Conservation (phyloP, 2,888 invertebrate genomes). For the Elgonia sp. region DNA sequence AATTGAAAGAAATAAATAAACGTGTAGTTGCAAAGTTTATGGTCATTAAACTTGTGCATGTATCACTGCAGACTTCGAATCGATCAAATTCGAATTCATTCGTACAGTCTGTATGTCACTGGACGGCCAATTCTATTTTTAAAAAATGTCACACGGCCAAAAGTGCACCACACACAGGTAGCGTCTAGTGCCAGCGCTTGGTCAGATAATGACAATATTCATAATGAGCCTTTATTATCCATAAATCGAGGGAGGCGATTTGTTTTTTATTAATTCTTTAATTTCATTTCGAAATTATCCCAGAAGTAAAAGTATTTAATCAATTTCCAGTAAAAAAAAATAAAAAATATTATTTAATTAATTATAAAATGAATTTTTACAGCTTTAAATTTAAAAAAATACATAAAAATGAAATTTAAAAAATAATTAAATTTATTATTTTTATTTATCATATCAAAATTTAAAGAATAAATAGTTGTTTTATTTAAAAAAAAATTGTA, state of each 20-base stretch:
- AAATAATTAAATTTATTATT: too few species aligned
- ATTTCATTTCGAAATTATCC: not conserved
- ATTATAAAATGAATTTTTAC: too few species aligned
- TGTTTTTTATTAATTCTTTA: slow-evolving; percentile 8
- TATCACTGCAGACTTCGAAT: slow-evolving; percentile 77
- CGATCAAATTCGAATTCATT: slow-evolving; percentile 76
- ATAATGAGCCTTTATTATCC: slow-evolving; percentile 69
- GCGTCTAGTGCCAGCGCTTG: slow-evolving; percentile 69
- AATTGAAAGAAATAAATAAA: not conserved
- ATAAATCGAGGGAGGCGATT: slow-evolving; percentile 34
- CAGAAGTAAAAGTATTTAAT: slow-evolving; percentile 7
- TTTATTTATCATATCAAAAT: too few species aligned
- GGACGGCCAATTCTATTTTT: slow-evolving; percentile 84
- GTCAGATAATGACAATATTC: slow-evolving; percentile 55
- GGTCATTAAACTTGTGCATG: slow-evolving; percentile 71
- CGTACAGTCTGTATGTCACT: slow-evolving; percentile 77
- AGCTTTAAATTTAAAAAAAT: too few species aligned
- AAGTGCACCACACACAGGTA: slow-evolving; percentile 79
- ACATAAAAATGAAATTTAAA: too few species aligned
- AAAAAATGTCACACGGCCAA: slow-evolving; percentile 84
- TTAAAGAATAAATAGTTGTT: too few species aligned
- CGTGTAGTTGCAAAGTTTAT: slow-evolving; percentile 40
- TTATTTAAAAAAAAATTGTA: too few species aligned
- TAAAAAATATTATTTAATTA: too few species aligned
- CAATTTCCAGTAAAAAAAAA: too few species aligned